Base-by-base conservation (phyloP, 2,113 vertebrate genomes). In the Turnix velox region DNA sequence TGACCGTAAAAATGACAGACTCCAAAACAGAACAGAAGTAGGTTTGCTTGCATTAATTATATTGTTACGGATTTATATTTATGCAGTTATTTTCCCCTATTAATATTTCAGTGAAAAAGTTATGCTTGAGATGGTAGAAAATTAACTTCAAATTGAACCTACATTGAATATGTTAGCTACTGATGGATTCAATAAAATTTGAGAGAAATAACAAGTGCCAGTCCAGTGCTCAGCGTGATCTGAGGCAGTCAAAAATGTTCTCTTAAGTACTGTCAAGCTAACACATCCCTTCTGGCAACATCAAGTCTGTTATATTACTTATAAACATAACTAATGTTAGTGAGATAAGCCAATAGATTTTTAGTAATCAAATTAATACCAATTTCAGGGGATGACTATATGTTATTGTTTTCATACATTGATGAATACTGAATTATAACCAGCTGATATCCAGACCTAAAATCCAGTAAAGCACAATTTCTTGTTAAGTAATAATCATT, bases 331-430 rank as follows among this genome's bases (percentile, higher is more conserved):
- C 5, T 31, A n/a, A 5, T 14, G 6, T 24, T 61, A 42, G 11
- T 0, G 0, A 54, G 8, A 35, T 46, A n/a, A 17, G 43, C 63
- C 59, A 52, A 4, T 1, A 2, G 12, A 22, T 5, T 33, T 30
- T 90, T 17, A 18, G 4, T 7, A 51, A 43, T 24, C 24, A 30
- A 12, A 43, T 27, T 52, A 24, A 43, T 61, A 28, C 1, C 1
- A 4, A 18, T 77, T 80, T 86, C 22, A 46, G 14, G 22, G 8
- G 14, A 43, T 7, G 57, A 13, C 3, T 16, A 18, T 27, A 30
- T 1, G 0, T 19, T 30, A 55, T 3, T 49, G 3, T 68, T 82
- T 85, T 52, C 68, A 69, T 57, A n/a, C 9, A 18, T 8, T 80
- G 19, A 45, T n/a, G 5, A 63, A 73, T 57, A 72, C 11, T 6